Percentiles rank a stretch among this genome's conserved stretches.
Evolutionary conservation across 2,113 vertebrate species (phyloP).

Genomic region (Caranx ignobilis): DNA sequence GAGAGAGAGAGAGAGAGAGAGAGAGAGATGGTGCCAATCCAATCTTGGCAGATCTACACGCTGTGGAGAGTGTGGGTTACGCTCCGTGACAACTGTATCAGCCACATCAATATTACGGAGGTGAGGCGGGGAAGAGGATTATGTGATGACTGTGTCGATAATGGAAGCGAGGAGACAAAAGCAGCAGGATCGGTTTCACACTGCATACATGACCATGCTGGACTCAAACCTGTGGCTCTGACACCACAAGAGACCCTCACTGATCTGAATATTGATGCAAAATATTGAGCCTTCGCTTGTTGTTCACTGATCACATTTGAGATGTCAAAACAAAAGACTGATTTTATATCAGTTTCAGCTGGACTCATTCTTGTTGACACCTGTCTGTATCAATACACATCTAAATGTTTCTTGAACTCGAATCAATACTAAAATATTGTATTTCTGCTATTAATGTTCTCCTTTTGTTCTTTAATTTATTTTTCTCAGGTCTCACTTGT

Average conservation of each 20-base stretch:
- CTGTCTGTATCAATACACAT: too few relatives aligned
- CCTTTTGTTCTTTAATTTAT: too few relatives aligned
- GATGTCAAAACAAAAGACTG: too few relatives aligned
- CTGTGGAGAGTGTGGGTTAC: slow-evolving; percentile 44
- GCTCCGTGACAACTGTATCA: slow-evolving; percentile 49
- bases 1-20: background rate
- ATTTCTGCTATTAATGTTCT: too few relatives aligned
- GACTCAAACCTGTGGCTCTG: background rate
- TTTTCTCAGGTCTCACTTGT: too few relatives aligned
- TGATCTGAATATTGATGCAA: too few relatives aligned
- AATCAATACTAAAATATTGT: too few relatives aligned
- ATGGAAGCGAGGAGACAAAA: slow-evolving; percentile 27
- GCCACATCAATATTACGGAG: slow-evolving; percentile 42
- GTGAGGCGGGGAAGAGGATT: slow-evolving; percentile 48
- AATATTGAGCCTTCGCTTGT: too few relatives aligned
- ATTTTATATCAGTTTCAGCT: background rate
- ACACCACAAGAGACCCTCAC: background rate
- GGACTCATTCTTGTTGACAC: too few relatives aligned
- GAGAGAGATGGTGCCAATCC: slow-evolving; percentile 34
- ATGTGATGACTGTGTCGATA: slow-evolving; percentile 27
- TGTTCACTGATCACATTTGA: too few relatives aligned
- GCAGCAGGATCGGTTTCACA: background rate
- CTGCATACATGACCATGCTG: background rate
- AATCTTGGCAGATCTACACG: slow-evolving; percentile 50
- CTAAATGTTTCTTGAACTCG: too few relatives aligned